Percentiles rank a stretch among this genome's conserved stretches.
These are phyloP conservation scores for Fulica atra DNA, from an alignment of 2,113 vertebrate genomes.

Conservation along the genomic window DNA sequence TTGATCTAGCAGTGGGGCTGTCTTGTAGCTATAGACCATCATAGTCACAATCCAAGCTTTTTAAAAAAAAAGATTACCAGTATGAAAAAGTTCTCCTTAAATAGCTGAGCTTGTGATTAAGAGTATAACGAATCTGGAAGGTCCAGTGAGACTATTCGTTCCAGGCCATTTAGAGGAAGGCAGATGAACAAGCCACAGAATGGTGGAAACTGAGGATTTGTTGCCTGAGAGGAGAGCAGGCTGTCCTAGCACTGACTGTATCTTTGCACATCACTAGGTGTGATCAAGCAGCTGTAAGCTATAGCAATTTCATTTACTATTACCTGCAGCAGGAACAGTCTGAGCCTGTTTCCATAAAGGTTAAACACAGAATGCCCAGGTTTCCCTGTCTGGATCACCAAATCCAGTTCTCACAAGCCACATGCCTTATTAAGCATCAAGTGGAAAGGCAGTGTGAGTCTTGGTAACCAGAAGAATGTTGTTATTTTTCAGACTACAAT, in stretches of 20 bases:
- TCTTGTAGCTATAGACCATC: not conserved
- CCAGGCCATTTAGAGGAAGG: not conserved
- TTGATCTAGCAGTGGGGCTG: not conserved
- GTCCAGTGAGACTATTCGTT: not conserved
- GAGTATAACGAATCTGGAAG: not conserved
- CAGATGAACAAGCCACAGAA: not conserved
- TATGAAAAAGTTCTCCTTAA: not conserved
- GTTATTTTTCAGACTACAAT: not conserved
- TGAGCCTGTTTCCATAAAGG: not conserved
- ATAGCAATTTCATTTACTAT: not conserved
- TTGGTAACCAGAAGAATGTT: not conserved
- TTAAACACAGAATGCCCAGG: not conserved
- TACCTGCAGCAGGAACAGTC: not conserved
- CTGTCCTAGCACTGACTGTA: not conserved
- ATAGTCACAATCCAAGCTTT: not conserved
- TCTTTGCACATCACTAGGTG: not conserved
- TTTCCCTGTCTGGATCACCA: not conserved
- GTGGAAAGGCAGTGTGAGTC: not conserved
- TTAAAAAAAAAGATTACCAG: not conserved
- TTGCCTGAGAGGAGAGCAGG: not conserved
- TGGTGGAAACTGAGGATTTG: not conserved
- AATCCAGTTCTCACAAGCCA: not conserved
- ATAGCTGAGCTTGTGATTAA: constrained; percentile 1
- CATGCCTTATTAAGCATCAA: not conserved
- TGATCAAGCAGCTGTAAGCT: not conserved